Conservation (phyloP, 2,113 vertebrate species). For the Ursus arctos region DNA sequence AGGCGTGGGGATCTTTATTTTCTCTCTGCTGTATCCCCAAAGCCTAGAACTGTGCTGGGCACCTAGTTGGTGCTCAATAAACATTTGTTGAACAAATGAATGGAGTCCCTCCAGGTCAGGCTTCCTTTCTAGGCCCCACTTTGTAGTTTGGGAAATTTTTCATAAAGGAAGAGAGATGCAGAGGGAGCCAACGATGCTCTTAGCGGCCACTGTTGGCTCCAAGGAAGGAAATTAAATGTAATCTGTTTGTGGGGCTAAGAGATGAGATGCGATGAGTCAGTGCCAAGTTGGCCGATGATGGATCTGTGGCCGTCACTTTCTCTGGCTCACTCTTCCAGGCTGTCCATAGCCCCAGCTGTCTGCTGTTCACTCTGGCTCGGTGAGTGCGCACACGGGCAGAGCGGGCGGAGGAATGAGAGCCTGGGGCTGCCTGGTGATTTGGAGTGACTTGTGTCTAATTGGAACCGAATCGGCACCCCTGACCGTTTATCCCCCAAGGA, state of each 20-base stretch:
- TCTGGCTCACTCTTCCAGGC: background rate
- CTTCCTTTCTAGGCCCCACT: background rate
- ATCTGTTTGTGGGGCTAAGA: background rate
- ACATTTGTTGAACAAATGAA: background rate
- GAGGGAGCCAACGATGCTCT: background rate
- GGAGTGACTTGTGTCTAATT: background rate
- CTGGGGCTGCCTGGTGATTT: background rate
- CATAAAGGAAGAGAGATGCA: background rate
- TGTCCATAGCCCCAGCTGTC: background rate
- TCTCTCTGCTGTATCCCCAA: background rate
- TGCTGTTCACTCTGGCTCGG: background rate
- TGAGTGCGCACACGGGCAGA: background rate
- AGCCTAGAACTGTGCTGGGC: background rate
- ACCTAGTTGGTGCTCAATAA: background rate
- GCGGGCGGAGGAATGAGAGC: background rate
- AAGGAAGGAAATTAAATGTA: background rate
- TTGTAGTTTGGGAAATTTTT: background rate
- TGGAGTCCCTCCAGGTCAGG: background rate
- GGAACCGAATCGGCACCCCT: background rate
- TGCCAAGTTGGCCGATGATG: background rate
- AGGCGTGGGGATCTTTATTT: background rate
- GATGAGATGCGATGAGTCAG: background rate
- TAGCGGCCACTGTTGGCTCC: background rate
- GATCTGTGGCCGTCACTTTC: background rate
- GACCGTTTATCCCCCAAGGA: background rate